phyloP scores from a whole-genome alignment of 1,140 invertebrate species.

The Pollicipes pollicipes region DNA sequence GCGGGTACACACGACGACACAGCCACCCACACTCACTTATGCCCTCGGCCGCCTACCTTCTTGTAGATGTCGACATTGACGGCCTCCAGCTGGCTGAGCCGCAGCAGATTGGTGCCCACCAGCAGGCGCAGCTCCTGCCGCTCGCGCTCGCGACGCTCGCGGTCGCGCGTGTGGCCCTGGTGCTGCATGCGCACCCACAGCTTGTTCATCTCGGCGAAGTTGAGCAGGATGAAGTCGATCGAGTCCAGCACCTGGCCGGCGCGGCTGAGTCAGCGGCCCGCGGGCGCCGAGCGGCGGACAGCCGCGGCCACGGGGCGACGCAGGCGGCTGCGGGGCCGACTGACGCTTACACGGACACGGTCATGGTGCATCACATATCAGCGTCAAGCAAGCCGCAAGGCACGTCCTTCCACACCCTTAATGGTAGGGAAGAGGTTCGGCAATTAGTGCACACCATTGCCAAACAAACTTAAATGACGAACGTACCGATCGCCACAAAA shows the following conservation, averaged over 20 bases:
- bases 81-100: constrained; percentile 88
- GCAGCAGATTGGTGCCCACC: constrained; percentile 88
- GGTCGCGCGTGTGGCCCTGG: constrained; percentile 86
- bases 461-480: too few species aligned
- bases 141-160: constrained; percentile 84
- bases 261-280: too few species aligned
- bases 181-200: constrained; percentile 99
- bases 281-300: too few species aligned
- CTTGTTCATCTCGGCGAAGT: constrained; percentile 99
- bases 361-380: too few species aligned
- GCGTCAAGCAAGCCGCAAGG: too few species aligned
- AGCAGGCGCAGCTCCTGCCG: constrained; percentile 85
- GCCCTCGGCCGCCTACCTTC: constrained; percentile 33
- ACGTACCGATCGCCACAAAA: too few species aligned
- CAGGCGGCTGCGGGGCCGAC: too few species aligned
- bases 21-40: not conserved
- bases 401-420: too few species aligned
- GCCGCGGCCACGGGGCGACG: too few species aligned
- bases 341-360: too few species aligned
- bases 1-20: constrained; percentile 9
- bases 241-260: constrained; percentile 60
- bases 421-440: too few species aligned
- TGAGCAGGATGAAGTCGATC: constrained; percentile 93
- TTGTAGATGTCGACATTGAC: constrained; percentile 85
- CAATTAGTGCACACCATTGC: too few species aligned